These are phyloP conservation scores for Deroplatys truncata DNA, from an alignment of 2,888 invertebrate species.

Conservation along the genomic window DNA sequence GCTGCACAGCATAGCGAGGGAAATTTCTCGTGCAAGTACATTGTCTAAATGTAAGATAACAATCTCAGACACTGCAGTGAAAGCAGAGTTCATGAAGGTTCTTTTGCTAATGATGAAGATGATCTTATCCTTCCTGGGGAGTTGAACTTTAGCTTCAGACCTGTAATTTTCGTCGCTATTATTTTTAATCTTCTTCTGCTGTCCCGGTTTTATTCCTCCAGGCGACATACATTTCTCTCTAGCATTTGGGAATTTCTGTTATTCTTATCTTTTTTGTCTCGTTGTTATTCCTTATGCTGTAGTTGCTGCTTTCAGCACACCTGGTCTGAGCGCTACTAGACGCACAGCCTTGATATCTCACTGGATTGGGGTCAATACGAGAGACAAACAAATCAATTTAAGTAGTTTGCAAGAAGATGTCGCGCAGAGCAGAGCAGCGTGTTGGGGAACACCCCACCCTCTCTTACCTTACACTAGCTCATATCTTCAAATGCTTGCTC, in stretches of 20 bases:
- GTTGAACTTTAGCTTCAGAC: neutral
- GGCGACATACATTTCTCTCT: neutral
- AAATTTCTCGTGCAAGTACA: too few relatives aligned
- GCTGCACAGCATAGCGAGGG: too few relatives aligned
- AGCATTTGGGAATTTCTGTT: neutral
- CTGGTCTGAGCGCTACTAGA: neutral
- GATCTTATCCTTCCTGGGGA: neutral
- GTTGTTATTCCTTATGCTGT: neutral
- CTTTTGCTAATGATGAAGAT: too few relatives aligned
- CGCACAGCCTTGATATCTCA: neutral
- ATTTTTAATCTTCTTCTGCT: neutral
- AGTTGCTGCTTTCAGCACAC: neutral
- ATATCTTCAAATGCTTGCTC: too few relatives aligned
- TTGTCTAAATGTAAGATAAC: too few relatives aligned
- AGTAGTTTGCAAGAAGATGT: neutral
- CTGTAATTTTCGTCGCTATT: neutral
- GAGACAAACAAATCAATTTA: constrained; percentile 4
- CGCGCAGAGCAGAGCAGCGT: neutral
- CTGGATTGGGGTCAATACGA: neutral
- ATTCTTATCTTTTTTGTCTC: neutral
- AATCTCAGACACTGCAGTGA: too few relatives aligned
- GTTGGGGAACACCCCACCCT: neutral
- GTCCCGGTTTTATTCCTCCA: neutral
- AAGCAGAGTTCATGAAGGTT: too few relatives aligned
- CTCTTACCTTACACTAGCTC: neutral